Percentiles rank a stretch among this genome's conserved stretches.
Evolutionary conservation across 1,140 invertebrate genomes (phyloP).

Genomic region (Venturia canescens): DNA sequence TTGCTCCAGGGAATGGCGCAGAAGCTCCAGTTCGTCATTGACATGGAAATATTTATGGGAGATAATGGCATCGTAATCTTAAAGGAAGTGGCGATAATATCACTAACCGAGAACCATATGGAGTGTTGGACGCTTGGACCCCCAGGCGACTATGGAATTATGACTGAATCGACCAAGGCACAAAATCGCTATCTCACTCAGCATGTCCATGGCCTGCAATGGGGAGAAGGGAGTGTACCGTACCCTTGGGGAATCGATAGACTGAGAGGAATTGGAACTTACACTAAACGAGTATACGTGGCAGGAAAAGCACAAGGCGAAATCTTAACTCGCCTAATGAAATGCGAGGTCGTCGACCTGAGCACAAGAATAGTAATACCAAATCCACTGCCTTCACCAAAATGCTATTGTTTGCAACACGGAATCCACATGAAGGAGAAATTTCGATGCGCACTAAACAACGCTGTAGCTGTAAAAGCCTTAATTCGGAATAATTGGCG

Average conservation of each 20-base stretch:
- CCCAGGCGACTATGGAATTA: background rate
- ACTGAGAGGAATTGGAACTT: background rate
- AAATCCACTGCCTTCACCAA: background rate
- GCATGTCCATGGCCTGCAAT: background rate
- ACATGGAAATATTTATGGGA: background rate
- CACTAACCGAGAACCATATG: background rate
- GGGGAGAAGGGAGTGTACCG: background rate
- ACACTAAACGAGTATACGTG: background rate
- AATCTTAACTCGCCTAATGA: background rate
- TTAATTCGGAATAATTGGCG: background rate
- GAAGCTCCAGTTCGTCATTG: background rate
- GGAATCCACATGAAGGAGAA: background rate
- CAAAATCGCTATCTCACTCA: background rate
- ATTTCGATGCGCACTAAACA: conserved; percentile 15
- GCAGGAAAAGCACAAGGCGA: background rate
- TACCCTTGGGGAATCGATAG: background rate
- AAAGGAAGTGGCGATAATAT: too few species aligned
- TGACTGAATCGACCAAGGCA: background rate
- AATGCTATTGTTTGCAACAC: background rate
- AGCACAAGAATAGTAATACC: background rate
- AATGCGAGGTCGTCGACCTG: background rate
- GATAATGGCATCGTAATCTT: background rate
- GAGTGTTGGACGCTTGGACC: background rate
- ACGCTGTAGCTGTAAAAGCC: background rate
- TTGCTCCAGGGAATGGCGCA: background rate